These are phyloP conservation scores for Oxygymnocypris stewartii DNA, from an alignment of 2,113 vertebrate genomes.

Conservation along the genomic window DNA sequence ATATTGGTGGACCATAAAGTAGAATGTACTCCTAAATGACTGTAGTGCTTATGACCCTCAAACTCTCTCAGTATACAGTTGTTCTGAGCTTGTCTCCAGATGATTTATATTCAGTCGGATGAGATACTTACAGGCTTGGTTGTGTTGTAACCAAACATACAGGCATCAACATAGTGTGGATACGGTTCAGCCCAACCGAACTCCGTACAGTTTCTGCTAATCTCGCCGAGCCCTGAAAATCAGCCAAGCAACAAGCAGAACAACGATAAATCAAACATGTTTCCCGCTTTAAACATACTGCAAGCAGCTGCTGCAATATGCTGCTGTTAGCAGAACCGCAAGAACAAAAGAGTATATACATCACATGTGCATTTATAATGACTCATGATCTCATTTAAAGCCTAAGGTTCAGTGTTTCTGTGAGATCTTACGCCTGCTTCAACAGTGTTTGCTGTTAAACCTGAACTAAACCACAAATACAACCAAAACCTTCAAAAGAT, in stretches of 20 bases:
- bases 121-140: conserved; percentile 69
- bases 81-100: not conserved
- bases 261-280: not conserved
- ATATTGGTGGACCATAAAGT: not conserved
- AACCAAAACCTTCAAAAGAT: too few relatives aligned
- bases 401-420: not conserved
- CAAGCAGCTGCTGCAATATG: not conserved
- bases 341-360: not conserved
- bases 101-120: not conserved
- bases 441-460: not conserved
- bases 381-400: not conserved
- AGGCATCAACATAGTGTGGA: conserved; percentile 92
- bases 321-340: not conserved
- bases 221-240: conserved; percentile 74
- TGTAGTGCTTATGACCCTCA: too few relatives aligned
- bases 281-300: not conserved
- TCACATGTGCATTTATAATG: not conserved
- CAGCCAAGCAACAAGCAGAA: not conserved
- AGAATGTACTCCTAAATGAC: too few relatives aligned
- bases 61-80: not conserved
- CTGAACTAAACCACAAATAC: not conserved
- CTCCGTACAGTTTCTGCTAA: conserved; percentile 93
- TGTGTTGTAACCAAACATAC: conserved; percentile 83
- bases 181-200: conserved; percentile 93
- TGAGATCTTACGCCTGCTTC: not conserved